phyloP scores from a whole-genome alignment of 37 sponge, comb jelly and placozoan species.

The Amphimedon queenslandica region DNA sequence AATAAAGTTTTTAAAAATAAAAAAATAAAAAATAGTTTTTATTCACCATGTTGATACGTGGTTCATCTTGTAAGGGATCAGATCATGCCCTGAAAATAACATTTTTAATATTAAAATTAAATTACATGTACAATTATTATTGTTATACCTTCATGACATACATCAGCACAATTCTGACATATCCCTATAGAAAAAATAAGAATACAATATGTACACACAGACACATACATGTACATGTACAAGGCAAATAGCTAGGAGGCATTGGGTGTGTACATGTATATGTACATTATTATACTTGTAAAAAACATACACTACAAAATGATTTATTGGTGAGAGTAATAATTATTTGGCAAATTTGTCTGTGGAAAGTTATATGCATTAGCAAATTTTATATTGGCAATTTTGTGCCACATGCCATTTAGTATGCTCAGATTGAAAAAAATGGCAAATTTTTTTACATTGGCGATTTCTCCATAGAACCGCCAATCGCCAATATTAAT shows the following conservation, averaged over 20 bases:
- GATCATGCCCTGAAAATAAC: constrained; percentile 19
- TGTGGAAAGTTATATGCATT: too few relatives aligned
- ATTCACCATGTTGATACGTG: constrained; percentile 67
- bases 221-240: background rate
- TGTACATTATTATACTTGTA: too few relatives aligned
- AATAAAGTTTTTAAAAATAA: background rate
- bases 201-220: background rate
- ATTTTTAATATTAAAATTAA: background rate
- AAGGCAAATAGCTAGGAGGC: too few relatives aligned
- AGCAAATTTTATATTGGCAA: too few relatives aligned
- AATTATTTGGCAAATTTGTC: too few relatives aligned
- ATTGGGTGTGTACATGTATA: too few relatives aligned
- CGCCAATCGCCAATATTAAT: too few relatives aligned
- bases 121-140: background rate
- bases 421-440: too few relatives aligned
- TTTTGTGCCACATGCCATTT: too few relatives aligned
- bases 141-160: constrained; percentile 54
- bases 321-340: too few relatives aligned
- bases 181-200: constrained; percentile 42
- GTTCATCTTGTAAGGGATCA: constrained; percentile 29
- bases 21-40: background rate
- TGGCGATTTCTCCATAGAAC: too few relatives aligned
- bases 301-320: too few relatives aligned
- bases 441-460: background rate
- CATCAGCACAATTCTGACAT: constrained; percentile 49